Percentiles rank a stretch among this genome's conserved stretches.
phyloP scores from a whole-genome alignment of 2,888 invertebrate genomes.

The Baccha elongata region DNA sequence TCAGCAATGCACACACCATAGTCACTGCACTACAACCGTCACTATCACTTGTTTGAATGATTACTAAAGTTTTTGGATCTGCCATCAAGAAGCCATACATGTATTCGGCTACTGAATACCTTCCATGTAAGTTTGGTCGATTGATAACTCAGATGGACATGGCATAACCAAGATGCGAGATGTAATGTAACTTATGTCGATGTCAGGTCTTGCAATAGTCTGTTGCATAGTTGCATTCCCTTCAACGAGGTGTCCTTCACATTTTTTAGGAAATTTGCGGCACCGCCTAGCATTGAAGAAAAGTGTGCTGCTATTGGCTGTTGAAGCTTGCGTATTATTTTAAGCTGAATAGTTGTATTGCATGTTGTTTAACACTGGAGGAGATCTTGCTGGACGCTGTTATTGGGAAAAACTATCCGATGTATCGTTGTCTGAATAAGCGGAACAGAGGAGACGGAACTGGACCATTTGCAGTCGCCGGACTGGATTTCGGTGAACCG shows the following conservation, averaged over 20 bases:
- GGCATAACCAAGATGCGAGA: constrained; percentile 96
- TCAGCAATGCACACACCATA: constrained; percentile 88
- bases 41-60: constrained; percentile 84
- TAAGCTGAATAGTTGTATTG: constrained; percentile 45
- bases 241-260: constrained; percentile 97
- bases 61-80: constrained; percentile 91
- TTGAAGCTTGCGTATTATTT: constrained; percentile 64
- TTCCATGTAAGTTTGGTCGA: constrained; percentile 89
- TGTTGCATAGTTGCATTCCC: constrained; percentile 98
- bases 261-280: constrained; percentile 95
- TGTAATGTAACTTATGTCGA: constrained; percentile 96
- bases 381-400: constrained; percentile 74
- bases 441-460: constrained; percentile 24
- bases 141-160: constrained; percentile 91
- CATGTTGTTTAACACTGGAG: constrained; percentile 56
- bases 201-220: constrained; percentile 92
- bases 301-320: constrained; percentile 82
- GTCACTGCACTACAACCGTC: constrained; percentile 81
- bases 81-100: constrained; percentile 93
- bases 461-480: constrained; percentile 59
- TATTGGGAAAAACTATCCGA: constrained; percentile 59
- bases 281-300: constrained; percentile 95
- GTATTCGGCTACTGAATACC: constrained; percentile 92
- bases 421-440: constrained; percentile 46
- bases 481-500: constrained; percentile 71